Evolutionary conservation across 2,797 vertebrate species (phyloP), one percentile per base, ranked within the genome.

Genomic region (Sebastiscus albofasciatus): DNA sequence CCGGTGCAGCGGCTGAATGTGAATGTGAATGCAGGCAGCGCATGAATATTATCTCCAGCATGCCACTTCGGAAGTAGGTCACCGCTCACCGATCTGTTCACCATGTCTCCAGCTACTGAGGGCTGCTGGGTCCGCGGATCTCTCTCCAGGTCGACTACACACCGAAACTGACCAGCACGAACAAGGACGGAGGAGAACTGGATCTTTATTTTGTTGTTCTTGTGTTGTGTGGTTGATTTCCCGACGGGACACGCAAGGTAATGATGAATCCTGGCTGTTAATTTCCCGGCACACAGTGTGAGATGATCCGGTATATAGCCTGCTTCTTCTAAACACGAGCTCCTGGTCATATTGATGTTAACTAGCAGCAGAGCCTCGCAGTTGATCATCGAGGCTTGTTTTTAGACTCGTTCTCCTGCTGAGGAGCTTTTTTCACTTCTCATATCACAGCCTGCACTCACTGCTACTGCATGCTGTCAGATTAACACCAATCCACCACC

Each of bases 1-100:
- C 95, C 95, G 93, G 93, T 89, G 94, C 94, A 90, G 64, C 90
- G 85, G 91, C 90, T 39, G 36, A 39, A 39, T 39, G 36, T 39
- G 86, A 90, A 90, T 69, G 90, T 90, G 93, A 92, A 92, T 18
- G 92, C 93, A 93, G 93, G 90, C 94, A 95, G 95, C 95, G 95
- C 94, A 94, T 95, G 94, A 94, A 95, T 95, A 95, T 95, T 90
- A 95, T 95, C 95, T 95, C 92, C 93, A 91, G 93, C 94, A 81
- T 91, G 95, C 93, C 94, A 92, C 95, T 96, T 96, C 94, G 94
- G 95, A 96, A 96, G 96, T 96, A 96, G 96, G 96, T 96, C 96
- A 96, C 94, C 94, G 95, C 93, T 95, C 93, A 85, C 90, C 93
- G 94, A 87, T 94, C 85, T 91, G 92, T 88, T 91, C 90, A 87